Percentiles rank a stretch among this genome's conserved stretches.
phyloP scores from a whole-genome alignment of 2,797 vertebrate genomes.

The Microcaecilia unicolor region DNA sequence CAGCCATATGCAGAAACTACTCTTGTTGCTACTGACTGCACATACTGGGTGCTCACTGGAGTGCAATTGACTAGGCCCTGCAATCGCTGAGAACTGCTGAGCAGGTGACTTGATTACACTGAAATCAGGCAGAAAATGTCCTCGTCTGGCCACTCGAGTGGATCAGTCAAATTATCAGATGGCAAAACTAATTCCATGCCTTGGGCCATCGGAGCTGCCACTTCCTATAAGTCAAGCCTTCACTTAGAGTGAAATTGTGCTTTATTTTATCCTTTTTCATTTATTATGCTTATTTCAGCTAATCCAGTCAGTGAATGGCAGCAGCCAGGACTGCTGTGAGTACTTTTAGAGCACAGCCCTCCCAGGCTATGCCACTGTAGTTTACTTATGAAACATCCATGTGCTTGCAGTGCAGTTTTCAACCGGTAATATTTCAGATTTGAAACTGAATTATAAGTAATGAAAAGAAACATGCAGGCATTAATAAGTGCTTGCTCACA shows the following conservation, averaged over 20 bases:
- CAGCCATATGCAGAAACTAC: background rate
- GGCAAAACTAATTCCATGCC: slow-evolving; percentile 66
- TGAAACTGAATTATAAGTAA: slow-evolving; percentile 7
- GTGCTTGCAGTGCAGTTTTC: background rate
- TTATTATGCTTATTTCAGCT: slow-evolving; percentile 71
- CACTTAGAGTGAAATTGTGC: slow-evolving; percentile 62
- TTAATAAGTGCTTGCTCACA: no score
- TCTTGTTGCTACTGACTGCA: background rate
- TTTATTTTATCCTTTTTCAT: slow-evolving; percentile 66
- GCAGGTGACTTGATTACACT: slow-evolving; percentile 66
- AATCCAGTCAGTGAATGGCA: slow-evolving; percentile 45
- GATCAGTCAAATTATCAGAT: slow-evolving; percentile 71
- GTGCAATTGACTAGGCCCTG: slow-evolving; percentile 32
- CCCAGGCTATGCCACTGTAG: slow-evolving; percentile 6
- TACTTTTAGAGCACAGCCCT: slow-evolving; percentile 23
- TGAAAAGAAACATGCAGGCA: no score
- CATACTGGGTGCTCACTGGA: slow-evolving; percentile 7
- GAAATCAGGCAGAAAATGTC: slow-evolving; percentile 72
- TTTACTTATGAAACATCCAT: background rate
- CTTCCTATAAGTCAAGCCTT: slow-evolving; percentile 69
- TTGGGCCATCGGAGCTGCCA: slow-evolving; percentile 61
- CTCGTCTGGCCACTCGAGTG: slow-evolving; percentile 63
- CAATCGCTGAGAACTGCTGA: slow-evolving; percentile 35
- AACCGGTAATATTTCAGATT: background rate
- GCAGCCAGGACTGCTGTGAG: slow-evolving; percentile 30